phyloP scores from a whole-genome alignment of 2,888 invertebrate genomes.

The Crocallis elinguaria region DNA sequence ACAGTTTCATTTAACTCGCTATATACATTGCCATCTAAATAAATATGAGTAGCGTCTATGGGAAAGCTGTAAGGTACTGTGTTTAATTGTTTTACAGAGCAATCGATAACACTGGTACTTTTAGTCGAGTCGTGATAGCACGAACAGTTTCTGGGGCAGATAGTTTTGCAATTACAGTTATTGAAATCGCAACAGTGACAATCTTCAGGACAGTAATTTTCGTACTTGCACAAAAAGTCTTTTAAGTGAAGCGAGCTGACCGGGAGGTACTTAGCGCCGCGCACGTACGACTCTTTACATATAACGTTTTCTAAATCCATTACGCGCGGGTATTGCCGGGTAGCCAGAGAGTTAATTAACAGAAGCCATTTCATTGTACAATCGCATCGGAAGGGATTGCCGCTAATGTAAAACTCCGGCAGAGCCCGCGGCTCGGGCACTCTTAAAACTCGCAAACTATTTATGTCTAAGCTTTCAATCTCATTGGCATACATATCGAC shows the following conservation, averaged over 20 bases:
- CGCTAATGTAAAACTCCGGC: constrained; percentile 95
- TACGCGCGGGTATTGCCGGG: constrained; percentile 92
- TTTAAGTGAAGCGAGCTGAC: constrained; percentile 90
- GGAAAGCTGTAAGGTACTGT: constrained; percentile 93
- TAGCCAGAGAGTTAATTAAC: constrained; percentile 92
- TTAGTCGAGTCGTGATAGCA: constrained; percentile 97
- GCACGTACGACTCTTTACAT: constrained; percentile 93
- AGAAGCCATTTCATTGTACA: constrained; percentile 98
- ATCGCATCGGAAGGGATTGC: constrained; percentile 97
- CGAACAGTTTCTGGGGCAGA: constrained; percentile 95
- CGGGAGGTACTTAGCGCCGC: constrained; percentile 91
- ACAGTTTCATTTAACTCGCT: constrained; percentile 87
- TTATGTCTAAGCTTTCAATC: constrained; percentile 92
- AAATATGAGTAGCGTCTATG: constrained; percentile 96
- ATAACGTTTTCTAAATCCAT: constrained; percentile 95
- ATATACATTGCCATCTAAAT: constrained; percentile 95
- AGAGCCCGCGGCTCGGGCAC: constrained; percentile 88
- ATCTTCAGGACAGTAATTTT: constrained; percentile 94
- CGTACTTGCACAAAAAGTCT: constrained; percentile 96
- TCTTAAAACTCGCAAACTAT: constrained; percentile 90
- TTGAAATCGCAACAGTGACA: constrained; percentile 98
- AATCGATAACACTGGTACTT: constrained; percentile 96
- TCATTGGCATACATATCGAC: constrained; percentile 96
- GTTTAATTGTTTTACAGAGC: constrained; percentile 90
- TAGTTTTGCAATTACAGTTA: constrained; percentile 97